A percentile compares a stretch with the other conserved stretches of the same genome.
These are phyloP conservation scores for Phenacoccus solenopsis DNA, from an alignment of 1,140 invertebrate genomes.

Conservation along the genomic window DNA sequence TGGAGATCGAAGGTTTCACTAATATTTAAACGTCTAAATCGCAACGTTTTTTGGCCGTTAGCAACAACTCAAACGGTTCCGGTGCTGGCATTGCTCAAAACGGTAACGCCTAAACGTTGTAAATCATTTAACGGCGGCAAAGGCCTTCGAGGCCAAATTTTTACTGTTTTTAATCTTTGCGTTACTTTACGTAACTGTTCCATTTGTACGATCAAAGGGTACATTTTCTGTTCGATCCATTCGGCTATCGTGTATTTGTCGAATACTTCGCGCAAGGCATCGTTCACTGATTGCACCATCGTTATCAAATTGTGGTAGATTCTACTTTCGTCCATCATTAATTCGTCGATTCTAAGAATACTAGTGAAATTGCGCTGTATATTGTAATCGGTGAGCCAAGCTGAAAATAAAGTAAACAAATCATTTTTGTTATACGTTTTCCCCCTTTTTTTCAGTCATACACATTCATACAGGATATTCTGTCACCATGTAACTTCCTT, in stretches of 20 bases:
- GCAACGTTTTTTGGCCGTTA: no score
- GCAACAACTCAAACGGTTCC: no score
- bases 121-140: slow-evolving; percentile 30
- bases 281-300: slow-evolving; percentile 47
- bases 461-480: no score
- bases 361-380: slow-evolving; percentile 61
- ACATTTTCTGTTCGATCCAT: slow-evolving; percentile 56
- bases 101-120: slow-evolving; percentile 25
- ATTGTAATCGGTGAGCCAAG: slow-evolving; percentile 71
- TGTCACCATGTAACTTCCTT: no score
- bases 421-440: no score
- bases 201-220: slow-evolving; percentile 41
- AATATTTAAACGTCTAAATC: no score
- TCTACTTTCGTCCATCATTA: slow-evolving; percentile 47
- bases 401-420: slow-evolving; percentile 25
- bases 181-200: slow-evolving; percentile 40
- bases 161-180: slow-evolving; percentile 38
- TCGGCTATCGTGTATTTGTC: slow-evolving; percentile 60
- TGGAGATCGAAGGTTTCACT: no score
- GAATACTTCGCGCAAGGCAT: slow-evolving; percentile 51
- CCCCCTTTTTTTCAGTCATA: no score
- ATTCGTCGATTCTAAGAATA: slow-evolving; percentile 55
- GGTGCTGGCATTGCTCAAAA: not conserved
- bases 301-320: slow-evolving; percentile 45
- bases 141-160: slow-evolving; percentile 44